Evolutionary conservation across 2,888 invertebrate species (phyloP).

Genomic region (Dendrolimus houi): DNA sequence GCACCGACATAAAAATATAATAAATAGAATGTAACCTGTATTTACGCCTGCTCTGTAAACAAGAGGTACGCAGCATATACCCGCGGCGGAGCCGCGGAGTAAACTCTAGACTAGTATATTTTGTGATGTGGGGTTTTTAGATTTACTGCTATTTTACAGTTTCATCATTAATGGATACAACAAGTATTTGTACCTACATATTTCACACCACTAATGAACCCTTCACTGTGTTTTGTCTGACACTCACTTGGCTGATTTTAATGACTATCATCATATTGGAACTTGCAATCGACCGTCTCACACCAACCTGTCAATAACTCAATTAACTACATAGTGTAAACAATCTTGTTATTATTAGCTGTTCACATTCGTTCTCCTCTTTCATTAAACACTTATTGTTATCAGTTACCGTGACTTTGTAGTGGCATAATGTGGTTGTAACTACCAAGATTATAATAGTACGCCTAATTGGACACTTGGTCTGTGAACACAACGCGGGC

Average conservation of each 20-base stretch:
- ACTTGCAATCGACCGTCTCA: constrained; percentile 10
- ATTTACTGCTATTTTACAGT: too few species aligned
- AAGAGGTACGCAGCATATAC: too few species aligned
- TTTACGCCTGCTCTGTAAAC: too few species aligned
- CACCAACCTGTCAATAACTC: constrained; percentile 25
- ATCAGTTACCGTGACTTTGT: constrained; percentile 14
- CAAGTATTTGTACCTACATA: too few species aligned
- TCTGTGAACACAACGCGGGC: constrained; percentile 17
- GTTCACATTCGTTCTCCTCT: constrained; percentile 22
- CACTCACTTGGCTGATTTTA: not conserved
- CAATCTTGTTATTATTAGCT: constrained; percentile 22
- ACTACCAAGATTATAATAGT: constrained; percentile 18
- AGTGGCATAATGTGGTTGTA: constrained; percentile 16
- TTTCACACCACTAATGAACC: too few species aligned
- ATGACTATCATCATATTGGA: not conserved
- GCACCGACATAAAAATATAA: too few species aligned
- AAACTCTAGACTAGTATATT: too few species aligned
- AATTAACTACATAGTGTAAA: constrained; percentile 26
- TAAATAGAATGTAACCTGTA: too few species aligned
- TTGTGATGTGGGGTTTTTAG: too few species aligned
- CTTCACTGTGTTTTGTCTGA: too few species aligned
- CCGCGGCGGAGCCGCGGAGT: too few species aligned
- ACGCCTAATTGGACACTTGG: constrained; percentile 21
- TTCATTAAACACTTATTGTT: constrained; percentile 13
- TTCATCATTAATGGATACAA: too few species aligned